A percentile compares a stretch with the other conserved stretches of the same genome.
phyloP scores from a whole-genome alignment of 2,888 invertebrate genomes.

The Rotaria magnacalcarata region DNA sequence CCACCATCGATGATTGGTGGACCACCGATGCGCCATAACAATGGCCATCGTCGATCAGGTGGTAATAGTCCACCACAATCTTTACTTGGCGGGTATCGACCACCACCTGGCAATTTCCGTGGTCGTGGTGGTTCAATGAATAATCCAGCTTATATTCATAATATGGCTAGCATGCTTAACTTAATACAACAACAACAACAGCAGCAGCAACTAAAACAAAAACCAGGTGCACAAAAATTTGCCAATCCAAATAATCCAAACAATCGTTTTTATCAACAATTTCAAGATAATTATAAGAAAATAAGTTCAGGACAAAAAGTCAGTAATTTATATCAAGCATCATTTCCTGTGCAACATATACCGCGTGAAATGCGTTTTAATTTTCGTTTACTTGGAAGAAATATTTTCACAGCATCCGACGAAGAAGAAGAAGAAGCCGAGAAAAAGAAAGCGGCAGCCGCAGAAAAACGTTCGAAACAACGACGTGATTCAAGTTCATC shows the following conservation, averaged over 20 bases:
- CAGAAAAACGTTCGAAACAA: neutral
- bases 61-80: conserved; percentile 7
- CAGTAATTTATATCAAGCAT: conserved; percentile 31
- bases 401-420: conserved; percentile 41
- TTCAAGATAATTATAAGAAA: conserved; percentile 38
- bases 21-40: neutral
- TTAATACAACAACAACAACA: conserved; percentile 39
- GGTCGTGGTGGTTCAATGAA: conserved; percentile 2
- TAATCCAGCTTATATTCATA: neutral
- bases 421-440: conserved; percentile 21
- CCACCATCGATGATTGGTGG: neutral
- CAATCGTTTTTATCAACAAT: conserved; percentile 36
- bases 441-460: neutral
- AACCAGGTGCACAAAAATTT: neutral
- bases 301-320: neutral
- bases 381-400: conserved; percentile 46
- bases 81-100: conserved; percentile 10
- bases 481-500: neutral
- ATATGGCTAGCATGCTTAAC: conserved; percentile 19
- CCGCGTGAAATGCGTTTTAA: conserved; percentile 35
- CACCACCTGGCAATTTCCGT: neutral
- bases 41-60: neutral
- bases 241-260: conserved; percentile 39
- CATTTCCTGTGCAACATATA: conserved; percentile 37
- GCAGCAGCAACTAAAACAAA: conserved; percentile 39